phyloP scores from a whole-genome alignment of 2,888 invertebrate genomes.

The Amiota minor region DNA sequence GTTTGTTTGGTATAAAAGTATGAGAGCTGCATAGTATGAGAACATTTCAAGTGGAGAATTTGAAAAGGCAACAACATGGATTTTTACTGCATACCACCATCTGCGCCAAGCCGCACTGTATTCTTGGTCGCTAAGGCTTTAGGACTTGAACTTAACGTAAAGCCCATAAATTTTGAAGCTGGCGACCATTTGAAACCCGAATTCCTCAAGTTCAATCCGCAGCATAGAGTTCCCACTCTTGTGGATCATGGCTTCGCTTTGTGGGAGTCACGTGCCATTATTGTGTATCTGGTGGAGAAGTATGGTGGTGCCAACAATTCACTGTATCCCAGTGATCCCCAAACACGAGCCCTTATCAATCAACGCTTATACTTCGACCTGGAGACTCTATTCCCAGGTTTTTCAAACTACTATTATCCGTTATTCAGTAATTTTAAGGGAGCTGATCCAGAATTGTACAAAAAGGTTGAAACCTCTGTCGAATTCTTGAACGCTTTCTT shows the following conservation, averaged over 20 bases:
- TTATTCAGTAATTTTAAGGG: conserved; percentile 74
- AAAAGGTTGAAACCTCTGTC: conserved; percentile 80
- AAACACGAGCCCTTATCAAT: conserved; percentile 83
- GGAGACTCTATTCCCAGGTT: conserved; percentile 80
- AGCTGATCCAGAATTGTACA: conserved; percentile 79
- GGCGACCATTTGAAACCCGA: conserved; percentile 81
- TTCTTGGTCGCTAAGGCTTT: conserved; percentile 78
- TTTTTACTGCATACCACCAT: conserved; percentile 78
- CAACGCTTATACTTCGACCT: conserved; percentile 86
- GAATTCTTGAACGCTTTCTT: conserved; percentile 81
- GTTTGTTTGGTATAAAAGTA: too few relatives aligned
- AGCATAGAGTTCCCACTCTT: conserved; percentile 87
- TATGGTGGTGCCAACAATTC: conserved; percentile 82
- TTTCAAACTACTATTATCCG: conserved; percentile 80
- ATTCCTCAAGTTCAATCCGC: conserved; percentile 83
- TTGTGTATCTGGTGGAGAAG: conserved; percentile 83
- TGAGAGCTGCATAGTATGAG: too few relatives aligned
- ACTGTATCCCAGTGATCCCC: conserved; percentile 75
- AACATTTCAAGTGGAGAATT: too few relatives aligned
- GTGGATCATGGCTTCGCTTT: conserved; percentile 85
- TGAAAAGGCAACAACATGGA: too few relatives aligned
- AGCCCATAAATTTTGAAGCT: conserved; percentile 75
- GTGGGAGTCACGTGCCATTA: conserved; percentile 89
- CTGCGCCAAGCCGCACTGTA: conserved; percentile 79
- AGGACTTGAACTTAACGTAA: conserved; percentile 79